phyloP scores from a whole-genome alignment of 2,888 invertebrate species.

The Napeogenes sylphis region DNA sequence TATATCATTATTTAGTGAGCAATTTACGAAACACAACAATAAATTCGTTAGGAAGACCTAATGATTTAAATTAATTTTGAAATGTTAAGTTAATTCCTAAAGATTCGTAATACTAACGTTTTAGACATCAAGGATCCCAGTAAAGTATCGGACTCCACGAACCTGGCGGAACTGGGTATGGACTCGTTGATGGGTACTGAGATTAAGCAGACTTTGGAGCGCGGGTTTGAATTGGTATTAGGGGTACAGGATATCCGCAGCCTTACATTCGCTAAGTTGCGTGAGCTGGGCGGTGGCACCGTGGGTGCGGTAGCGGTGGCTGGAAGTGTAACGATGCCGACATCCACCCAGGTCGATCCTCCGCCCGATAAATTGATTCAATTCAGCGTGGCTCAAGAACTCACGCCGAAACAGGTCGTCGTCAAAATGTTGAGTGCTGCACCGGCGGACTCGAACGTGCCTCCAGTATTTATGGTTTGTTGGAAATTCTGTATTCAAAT shows the following conservation, averaged over 20 bases:
- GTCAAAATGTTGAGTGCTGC: constrained; percentile 81
- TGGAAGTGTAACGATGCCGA: constrained; percentile 16
- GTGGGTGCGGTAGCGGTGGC: constrained; percentile 27
- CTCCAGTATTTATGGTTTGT: constrained; percentile 79
- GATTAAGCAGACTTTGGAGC: constrained; percentile 96
- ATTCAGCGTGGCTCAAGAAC: constrained; percentile 70
- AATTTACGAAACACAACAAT: too few relatives aligned
- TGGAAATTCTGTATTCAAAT: constrained; percentile 23
- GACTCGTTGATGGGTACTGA: constrained; percentile 99
- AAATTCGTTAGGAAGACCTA: too few relatives aligned
- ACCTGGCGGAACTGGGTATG: constrained; percentile 96
- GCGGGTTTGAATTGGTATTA: constrained; percentile 93
- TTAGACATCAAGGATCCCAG: constrained; percentile 90
- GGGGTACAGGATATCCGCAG: constrained; percentile 94
- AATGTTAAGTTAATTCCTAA: not conserved
- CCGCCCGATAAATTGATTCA: constrained; percentile 67
- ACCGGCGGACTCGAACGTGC: constrained; percentile 49
- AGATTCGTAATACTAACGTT: not conserved
- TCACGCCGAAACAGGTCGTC: constrained; percentile 86
- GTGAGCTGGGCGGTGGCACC: constrained; percentile 72
- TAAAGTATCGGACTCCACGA: constrained; percentile 84
- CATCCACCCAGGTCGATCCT: constrained; percentile 46
- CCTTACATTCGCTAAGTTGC: constrained; percentile 86
- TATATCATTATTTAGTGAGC: too few relatives aligned
- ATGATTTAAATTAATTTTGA: too few relatives aligned